Evolutionary conservation across 1,140 invertebrate species (phyloP).

Genomic region (Idris sp.): DNA sequence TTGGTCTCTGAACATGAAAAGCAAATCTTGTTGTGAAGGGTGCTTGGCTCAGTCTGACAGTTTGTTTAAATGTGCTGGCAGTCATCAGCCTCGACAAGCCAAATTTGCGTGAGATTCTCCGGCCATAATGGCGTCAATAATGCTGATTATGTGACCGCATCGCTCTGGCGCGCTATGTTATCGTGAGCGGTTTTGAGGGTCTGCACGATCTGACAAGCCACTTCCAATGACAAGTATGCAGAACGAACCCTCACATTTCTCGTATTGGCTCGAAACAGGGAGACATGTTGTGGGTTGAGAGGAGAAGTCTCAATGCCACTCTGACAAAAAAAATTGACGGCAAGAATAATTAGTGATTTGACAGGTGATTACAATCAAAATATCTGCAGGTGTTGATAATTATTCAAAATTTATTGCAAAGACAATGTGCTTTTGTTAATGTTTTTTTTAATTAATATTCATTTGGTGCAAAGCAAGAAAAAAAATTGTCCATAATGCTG

Average conservation of each 20-base stretch:
- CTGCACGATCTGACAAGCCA: conserved; percentile 58
- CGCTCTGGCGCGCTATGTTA: conserved; percentile 48
- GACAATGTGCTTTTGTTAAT: too few species aligned
- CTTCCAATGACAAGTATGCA: conserved; percentile 55
- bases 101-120: conserved; percentile 61
- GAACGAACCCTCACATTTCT: conserved; percentile 45
- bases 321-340: too few species aligned
- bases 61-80: conserved; percentile 51
- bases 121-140: conserved; percentile 71
- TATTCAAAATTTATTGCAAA: too few species aligned
- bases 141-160: conserved; percentile 72
- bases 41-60: conserved; percentile 30
- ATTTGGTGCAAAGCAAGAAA: too few species aligned
- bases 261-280: conserved; percentile 30
- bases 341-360: too few species aligned
- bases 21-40: conserved; percentile 40
- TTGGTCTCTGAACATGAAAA: too few species aligned
- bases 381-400: too few species aligned
- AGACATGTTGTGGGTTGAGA: conserved; percentile 49
- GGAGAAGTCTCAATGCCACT: conserved; percentile 35
- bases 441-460: too few species aligned
- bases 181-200: conserved; percentile 59
- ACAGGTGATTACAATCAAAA: too few species aligned
- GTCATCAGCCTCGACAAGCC: conserved; percentile 53
- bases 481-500: too few species aligned